phyloP scores from a whole-genome alignment of 2,888 invertebrate species.

The Leptogaster cylindrica region DNA sequence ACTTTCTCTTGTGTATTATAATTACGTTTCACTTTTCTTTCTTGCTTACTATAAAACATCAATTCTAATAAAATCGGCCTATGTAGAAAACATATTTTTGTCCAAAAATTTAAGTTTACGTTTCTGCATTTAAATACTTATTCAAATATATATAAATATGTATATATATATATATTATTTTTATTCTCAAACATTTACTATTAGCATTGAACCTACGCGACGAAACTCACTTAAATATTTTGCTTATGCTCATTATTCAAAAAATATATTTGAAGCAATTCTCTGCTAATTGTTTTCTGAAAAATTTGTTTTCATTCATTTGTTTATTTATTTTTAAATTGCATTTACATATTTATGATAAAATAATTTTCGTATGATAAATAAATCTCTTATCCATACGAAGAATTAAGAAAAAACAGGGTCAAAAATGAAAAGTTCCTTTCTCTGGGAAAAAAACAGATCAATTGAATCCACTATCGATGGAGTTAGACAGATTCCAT shows the following conservation, averaged over 20 bases:
- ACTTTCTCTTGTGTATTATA: too few species aligned
- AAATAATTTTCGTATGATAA: conserved; percentile 12
- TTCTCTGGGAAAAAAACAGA: conserved; percentile 8
- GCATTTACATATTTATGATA: conserved; percentile 5
- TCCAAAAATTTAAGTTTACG: conserved; percentile 17
- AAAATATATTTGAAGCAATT: conserved; percentile 36
- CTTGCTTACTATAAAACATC: conserved; percentile 18
- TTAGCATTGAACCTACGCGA: conserved; percentile 3
- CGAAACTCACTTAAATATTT: conserved; percentile 29
- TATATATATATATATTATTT: background rate
- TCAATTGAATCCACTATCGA: conserved; percentile 6
- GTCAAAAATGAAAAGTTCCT: conserved; percentile 2
- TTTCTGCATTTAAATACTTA: background rate
- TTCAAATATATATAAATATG: background rate
- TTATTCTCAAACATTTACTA: conserved; percentile 15
- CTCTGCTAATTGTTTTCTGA: too few species aligned
- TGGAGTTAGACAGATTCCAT: conserved; percentile 5
- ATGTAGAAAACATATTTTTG: conserved; percentile 14
- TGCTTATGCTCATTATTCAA: conserved; percentile 16
- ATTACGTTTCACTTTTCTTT: background rate
- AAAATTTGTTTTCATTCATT: conserved; percentile 19
- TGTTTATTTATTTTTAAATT: conserved; percentile 25
- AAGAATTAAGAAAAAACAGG: conserved; percentile 7
- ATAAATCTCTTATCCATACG: conserved; percentile 15
- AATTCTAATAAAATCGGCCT: conserved; percentile 13